Evolutionary conservation across 2,888 invertebrate species (phyloP), one percentile per base, ranked within the genome.

Genomic region (Sthenelais limicola): DNA sequence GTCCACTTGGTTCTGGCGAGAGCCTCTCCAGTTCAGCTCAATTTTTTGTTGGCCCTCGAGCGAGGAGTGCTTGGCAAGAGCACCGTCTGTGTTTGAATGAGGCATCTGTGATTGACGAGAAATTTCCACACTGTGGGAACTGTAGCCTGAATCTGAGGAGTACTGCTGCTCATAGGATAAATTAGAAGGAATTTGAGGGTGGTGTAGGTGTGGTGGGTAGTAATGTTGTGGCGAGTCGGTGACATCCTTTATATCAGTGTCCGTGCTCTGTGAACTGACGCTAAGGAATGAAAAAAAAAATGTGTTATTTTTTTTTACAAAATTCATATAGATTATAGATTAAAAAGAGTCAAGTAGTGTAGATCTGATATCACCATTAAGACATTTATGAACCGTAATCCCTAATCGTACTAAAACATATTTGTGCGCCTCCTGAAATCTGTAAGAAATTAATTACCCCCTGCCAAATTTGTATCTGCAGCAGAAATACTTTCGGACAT

Each of bases 91-190:
- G 67, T 48, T 32, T 15, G 67, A 67, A 24, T 67, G 67, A 2
- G 67, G 67, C 67, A 67, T 62, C 21, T 62, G 62, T 18, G 35
- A 43, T 12, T 62, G 35, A 5, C 5, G n/a, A 26, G 62, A 7
- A 4, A 62, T 43, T 18, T 62, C 62, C 62, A 62, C 43, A 26
- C 70, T 70, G 48, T 70, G 54, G 1, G 52, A 51, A n/a, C 70
- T 70, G 56, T 70, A 70, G n/a, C 70, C 70, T 32, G 70, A 70
- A 56, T 70, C 70, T 0, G 70, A 70, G 3, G 70, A 70, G 38
- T 70, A 70, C 28, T 70, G 70, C 1, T 62, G 62, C 24, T 62
- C 62, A 26, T 62, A 62, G 38, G 26, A 24, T 1, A 26, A 21
- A 62, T 24, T 35, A 3, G 38, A 35, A 15, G 62, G 62, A 1